Evolutionary conservation across 2,797 vertebrate species (phyloP).

Genomic region (Oreochromis mossambicus): DNA sequence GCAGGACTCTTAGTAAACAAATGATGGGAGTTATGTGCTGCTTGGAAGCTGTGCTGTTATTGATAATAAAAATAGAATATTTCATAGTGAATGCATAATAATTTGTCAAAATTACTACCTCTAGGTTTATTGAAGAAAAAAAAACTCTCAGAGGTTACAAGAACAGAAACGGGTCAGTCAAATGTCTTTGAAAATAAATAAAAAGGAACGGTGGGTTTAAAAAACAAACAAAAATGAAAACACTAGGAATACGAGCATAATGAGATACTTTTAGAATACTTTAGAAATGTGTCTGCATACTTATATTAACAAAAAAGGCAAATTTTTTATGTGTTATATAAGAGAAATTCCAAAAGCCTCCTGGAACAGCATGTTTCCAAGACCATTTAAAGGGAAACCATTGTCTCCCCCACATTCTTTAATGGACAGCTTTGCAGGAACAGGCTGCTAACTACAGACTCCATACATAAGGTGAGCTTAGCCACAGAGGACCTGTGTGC

Average conservation of each 20-base stretch:
- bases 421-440: constrained; percentile 31
- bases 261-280: background rate
- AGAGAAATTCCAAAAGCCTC: background rate
- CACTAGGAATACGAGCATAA: background rate
- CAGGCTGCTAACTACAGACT: constrained; percentile 9
- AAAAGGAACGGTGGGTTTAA: background rate
- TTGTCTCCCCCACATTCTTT: constrained; percentile 17
- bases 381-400: constrained; percentile 15
- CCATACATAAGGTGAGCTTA: constrained; percentile 2
- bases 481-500: constrained; percentile 1
- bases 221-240: background rate
- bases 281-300: background rate
- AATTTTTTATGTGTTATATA: background rate
- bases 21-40: background rate
- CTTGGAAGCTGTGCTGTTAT: background rate
- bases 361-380: background rate
- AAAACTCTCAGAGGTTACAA: background rate
- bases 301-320: background rate
- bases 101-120: background rate
- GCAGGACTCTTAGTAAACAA: background rate
- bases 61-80: background rate
- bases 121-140: background rate
- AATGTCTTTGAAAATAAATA: background rate
- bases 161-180: background rate
- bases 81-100: background rate